Evolutionary conservation across 1,140 invertebrate genomes (phyloP), one percentile per base, ranked within the genome.

Genomic region (Drosophila funebris): DNA sequence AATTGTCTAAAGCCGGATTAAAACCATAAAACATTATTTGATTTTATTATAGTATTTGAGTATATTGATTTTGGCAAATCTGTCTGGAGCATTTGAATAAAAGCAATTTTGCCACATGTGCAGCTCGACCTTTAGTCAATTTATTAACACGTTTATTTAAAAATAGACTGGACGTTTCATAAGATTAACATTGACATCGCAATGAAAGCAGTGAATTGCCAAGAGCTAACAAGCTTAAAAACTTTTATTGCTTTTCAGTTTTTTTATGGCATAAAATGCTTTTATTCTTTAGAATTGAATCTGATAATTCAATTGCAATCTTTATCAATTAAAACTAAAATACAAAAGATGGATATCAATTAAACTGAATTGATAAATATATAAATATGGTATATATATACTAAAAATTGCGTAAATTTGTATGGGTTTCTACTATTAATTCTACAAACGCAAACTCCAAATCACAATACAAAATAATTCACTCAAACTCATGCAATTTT

Each of bases 301-400:
- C 20, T 18, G 41, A 9, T 43, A 20, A 43, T 43, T 43, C 9
- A 9, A 22, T 7, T 5, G 24, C 24, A 4, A 6, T 6, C 16
- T 22, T 18, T 9, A 36, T n/a, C 48, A 44, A 54, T 64, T 54
- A 11, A 43, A 14, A 43, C 11, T 41, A 14, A 14, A 27, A 48
- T 50, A 18, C 43, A 22, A 31, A 41, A 43, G 5, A 61, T 36
- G 31, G 14, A 70, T 27, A 63, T 63, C 67, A 63, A 63, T 63
- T 63, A 46, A 54, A 63, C 13, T 31, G 37, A 70, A 54, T 54
- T 70, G 48, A 37, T 20, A 6, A 22, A 44, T 13, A 37, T 14
- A 20, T 18, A 57, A 24, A 44, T 14, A n/a, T n/a, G n/a, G n/a
- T n/a, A n/a, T n/a, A n/a, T n/a, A n/a, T n/a, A 44, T 14, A 27